These are phyloP conservation scores for Microcaecilia unicolor DNA, from an alignment of 2,797 vertebrate genomes.

Conservation along the genomic window DNA sequence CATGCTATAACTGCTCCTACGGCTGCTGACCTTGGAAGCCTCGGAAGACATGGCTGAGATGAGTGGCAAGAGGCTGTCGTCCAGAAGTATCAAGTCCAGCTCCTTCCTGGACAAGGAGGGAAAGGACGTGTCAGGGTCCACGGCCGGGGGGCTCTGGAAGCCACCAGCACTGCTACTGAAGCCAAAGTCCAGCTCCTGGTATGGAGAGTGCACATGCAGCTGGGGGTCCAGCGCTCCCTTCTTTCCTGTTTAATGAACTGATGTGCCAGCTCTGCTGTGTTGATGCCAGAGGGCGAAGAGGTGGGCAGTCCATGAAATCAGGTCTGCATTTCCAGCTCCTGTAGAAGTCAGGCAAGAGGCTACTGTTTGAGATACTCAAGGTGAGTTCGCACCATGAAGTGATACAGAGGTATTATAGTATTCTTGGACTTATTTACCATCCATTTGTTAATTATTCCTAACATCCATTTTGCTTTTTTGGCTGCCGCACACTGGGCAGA, in stretches of 20 bases:
- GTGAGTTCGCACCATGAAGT: too few relatives aligned
- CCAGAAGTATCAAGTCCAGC: conserved; percentile 87
- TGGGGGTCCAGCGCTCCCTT: conserved; percentile 53
- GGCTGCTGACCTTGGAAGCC: conserved; percentile 89
- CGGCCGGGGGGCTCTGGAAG: conserved; percentile 72
- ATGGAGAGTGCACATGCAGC: conserved; percentile 53
- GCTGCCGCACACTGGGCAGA: too few relatives aligned
- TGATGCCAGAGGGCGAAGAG: conserved; percentile 73
- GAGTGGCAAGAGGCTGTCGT: conserved; percentile 82
- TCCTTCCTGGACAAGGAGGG: conserved; percentile 71
- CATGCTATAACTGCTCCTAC: conserved; percentile 95
- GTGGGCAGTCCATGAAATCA: conserved; percentile 78
- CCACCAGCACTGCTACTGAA: conserved; percentile 73
- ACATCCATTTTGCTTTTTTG: too few relatives aligned
- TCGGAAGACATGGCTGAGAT: conserved; percentile 90
- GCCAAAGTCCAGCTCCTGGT: conserved; percentile 82
- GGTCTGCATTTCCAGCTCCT: conserved; percentile 97
- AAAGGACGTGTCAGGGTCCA: conserved; percentile 64
- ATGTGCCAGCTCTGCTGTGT: conserved; percentile 62
- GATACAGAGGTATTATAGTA: too few relatives aligned
- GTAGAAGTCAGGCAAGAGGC: too few relatives aligned
- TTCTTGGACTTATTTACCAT: too few relatives aligned
- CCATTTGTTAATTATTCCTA: too few relatives aligned
- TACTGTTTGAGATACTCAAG: too few relatives aligned
- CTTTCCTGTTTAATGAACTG: conserved; percentile 80